These are phyloP conservation scores for Drosophila mojavensis DNA, from an alignment of 1,140 invertebrate genomes.

Conservation along the genomic window DNA sequence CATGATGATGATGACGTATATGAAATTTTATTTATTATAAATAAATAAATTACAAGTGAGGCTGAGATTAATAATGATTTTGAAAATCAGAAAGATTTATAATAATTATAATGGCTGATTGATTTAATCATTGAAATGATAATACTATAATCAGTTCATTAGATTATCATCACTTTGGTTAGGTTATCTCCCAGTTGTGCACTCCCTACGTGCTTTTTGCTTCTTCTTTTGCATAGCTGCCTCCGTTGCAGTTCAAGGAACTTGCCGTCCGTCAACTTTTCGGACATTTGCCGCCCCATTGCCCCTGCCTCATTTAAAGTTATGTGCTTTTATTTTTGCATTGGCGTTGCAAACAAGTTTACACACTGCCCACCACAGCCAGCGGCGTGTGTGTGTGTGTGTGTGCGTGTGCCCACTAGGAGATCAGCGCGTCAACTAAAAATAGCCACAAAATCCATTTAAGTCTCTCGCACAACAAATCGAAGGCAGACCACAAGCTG, in stretches of 20 bases:
- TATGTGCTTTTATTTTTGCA: constrained; percentile 24
- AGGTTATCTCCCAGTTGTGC: not conserved
- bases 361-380: constrained; percentile 11
- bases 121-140: not conserved
- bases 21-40: no score
- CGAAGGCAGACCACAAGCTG: constrained; percentile 49
- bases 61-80: no score
- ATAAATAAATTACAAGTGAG: no score
- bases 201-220: not conserved
- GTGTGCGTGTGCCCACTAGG: constrained; percentile 49
- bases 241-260: constrained; percentile 53
- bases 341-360: constrained; percentile 62
- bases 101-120: not conserved
- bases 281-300: constrained; percentile 10
- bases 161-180: not conserved
- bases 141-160: not conserved
- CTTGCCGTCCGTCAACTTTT: constrained; percentile 17
- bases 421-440: constrained; percentile 49
- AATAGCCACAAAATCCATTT: constrained; percentile 70
- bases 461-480: constrained; percentile 32
- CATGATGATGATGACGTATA: no score
- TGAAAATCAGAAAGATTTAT: not conserved
- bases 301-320: not conserved
- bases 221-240: not conserved
- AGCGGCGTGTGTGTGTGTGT: not conserved